Percentiles rank a stretch among this genome's conserved stretches.
Conservation (phyloP, 2,113 vertebrate species). For the Trogon surrucura region DNA sequence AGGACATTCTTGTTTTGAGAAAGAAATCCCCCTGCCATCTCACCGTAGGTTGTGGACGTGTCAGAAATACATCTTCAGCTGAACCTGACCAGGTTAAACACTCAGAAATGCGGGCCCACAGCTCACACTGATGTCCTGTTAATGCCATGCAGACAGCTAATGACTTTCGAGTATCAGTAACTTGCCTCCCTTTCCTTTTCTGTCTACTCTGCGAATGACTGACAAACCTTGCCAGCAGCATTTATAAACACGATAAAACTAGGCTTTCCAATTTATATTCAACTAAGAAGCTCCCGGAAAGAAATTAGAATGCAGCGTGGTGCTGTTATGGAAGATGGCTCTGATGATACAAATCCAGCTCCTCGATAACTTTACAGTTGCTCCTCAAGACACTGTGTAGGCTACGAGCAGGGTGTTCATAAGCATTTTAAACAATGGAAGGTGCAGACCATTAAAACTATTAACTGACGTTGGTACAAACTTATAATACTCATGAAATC, state of each 20-base stretch:
- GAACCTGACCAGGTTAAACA: neutral
- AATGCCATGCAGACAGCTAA: neutral
- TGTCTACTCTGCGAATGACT: neutral
- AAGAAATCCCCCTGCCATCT: neutral
- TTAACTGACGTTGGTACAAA: neutral
- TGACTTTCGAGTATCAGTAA: neutral
- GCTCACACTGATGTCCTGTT: fast-evolving
- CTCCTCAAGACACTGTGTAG: fast-evolving
- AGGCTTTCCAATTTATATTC: neutral
- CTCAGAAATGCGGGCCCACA: neutral
- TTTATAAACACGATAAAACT: neutral
- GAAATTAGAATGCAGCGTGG: fast-evolving
- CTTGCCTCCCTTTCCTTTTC: neutral
- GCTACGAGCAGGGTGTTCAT: neutral
- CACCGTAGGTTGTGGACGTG: neutral
- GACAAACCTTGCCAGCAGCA: neutral
- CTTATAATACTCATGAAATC: neutral
- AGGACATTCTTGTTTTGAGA: neutral
- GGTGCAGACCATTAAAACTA: neutral
- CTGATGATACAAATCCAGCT: neutral
- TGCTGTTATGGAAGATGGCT: neutral
- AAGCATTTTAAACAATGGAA: neutral
- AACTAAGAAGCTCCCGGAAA: neutral
- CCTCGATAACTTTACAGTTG: neutral
- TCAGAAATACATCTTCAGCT: neutral